Base-by-base conservation (phyloP, 2,888 invertebrate species). In the Cephonodes hylas region DNA sequence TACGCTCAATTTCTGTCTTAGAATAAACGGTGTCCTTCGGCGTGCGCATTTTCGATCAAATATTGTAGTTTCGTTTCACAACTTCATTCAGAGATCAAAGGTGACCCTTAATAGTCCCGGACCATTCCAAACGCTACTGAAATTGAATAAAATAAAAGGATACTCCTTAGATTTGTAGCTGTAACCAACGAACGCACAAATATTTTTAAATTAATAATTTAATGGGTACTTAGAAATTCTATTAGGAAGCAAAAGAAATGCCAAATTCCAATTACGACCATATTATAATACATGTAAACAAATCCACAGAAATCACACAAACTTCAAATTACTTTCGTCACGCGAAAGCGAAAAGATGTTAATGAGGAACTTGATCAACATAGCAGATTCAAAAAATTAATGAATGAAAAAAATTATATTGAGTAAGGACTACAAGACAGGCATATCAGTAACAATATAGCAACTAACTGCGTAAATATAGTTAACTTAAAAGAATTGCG, bases 21-120 rank as follows among this genome's bases (percentile, higher is more conserved):
- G 25, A 46, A 23, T 25, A 46, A 46, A n/a, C 25, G 23, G 18
- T 6, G 4, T 18, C 15, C n/a, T 23, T 23, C n/a, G 13, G 23
- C 8, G n/a, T 25, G 46, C 25, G n/a, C 23, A 6, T 25, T 46
- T 46, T n/a, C 13, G n/a, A 46, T 25, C 46, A 46, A 46, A 46
- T 25, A 46, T 46, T 46, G 46, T 46, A 46, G 23, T 22, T 53
- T 27, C 6, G 15, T 27, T 53, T 10, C 71, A 69, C 64, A 72
- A 64, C 60, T 65, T 63, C 48, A 23, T 56, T 42, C 48, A 57
- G 58, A 69, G 65, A 62, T 60, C 60, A 59, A 61, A 74, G 67
- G 70, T 34, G 67, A 69, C 69, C 63, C 64, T 63, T 66, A 22
- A 34, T 15, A 8, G 31, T 3, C 8, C 3, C 27, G 53, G 31